A percentile compares a stretch with the other conserved stretches of the same genome.
Evolutionary conservation across 2,888 invertebrate species (phyloP).

Genomic region (Malacosoma neustria): DNA sequence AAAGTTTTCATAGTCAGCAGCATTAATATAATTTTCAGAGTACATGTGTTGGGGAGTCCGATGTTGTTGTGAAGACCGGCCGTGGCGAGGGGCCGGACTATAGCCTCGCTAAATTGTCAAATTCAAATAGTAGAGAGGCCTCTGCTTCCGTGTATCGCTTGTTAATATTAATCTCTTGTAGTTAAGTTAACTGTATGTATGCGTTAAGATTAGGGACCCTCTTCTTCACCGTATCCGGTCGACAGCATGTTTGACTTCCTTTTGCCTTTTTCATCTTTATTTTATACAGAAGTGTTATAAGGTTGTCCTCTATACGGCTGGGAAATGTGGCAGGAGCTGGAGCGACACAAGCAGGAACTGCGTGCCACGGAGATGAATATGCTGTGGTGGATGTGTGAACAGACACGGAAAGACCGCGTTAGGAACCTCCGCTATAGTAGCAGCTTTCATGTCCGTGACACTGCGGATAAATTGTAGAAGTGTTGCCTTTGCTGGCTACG

Average conservation of each 20-base stretch:
- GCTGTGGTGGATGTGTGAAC: too few species aligned
- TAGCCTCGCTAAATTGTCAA: constrained; percentile 55
- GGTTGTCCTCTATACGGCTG: too few species aligned
- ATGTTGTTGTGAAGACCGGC: constrained; percentile 67
- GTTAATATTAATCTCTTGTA: constrained; percentile 62
- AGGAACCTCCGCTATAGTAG: too few species aligned
- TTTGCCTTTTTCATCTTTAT: constrained; percentile 26
- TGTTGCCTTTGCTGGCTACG: too few species aligned
- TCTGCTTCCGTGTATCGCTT: constrained; percentile 73
- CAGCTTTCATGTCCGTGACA: too few species aligned
- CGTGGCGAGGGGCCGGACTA: constrained; percentile 68
- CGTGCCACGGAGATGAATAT: too few species aligned
- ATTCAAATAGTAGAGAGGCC: constrained; percentile 56
- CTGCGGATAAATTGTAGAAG: too few species aligned
- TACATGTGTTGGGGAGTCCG: constrained; percentile 52
- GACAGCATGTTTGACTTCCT: constrained; percentile 71
- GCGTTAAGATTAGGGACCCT: constrained; percentile 74
- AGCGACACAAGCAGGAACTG: too few species aligned
- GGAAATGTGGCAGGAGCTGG: too few species aligned
- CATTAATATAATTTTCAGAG: constrained; percentile 23
- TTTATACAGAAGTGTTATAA: too few species aligned
- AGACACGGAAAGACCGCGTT: too few species aligned
- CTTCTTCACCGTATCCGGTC: constrained; percentile 65
- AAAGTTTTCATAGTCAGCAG: constrained; percentile 27
- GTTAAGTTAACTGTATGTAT: constrained; percentile 74